These are phyloP conservation scores for Mycogona germanica DNA, from an alignment of 2,888 invertebrate genomes.

Conservation along the genomic window DNA sequence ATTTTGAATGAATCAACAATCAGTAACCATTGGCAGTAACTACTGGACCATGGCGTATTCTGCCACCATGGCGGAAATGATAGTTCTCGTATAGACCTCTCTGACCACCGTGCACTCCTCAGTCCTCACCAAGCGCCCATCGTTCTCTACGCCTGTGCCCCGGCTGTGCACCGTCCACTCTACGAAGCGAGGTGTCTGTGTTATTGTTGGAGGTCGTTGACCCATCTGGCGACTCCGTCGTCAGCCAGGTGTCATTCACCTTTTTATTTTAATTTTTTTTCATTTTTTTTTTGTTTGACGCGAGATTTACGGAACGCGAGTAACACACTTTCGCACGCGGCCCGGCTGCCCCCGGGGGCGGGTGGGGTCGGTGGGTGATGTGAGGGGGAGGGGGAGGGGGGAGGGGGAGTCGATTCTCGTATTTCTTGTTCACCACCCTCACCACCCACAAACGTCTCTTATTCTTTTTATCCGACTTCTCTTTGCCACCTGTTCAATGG, in stretches of 20 bases:
- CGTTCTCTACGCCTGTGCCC: background rate
- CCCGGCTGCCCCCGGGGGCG: no score
- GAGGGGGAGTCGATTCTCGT: background rate
- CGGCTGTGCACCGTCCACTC: background rate
- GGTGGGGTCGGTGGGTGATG: background rate
- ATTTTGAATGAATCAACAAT: no score
- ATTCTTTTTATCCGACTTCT: no score
- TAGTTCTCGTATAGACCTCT: background rate
- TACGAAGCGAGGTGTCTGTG: background rate
- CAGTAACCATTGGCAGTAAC: no score
- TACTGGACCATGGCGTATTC: no score
- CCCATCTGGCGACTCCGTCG: background rate
- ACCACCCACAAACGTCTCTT: no score
- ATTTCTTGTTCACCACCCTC: background rate
- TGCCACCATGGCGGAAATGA: background rate
- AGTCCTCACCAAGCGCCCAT: background rate
- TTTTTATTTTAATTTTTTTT: conserved; percentile 7
- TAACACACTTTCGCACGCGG: conserved; percentile 18
- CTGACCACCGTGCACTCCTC: background rate
- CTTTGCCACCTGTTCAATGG: no score
- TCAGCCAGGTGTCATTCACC: conserved; percentile 19
- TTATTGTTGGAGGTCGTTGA: conserved; percentile 19
- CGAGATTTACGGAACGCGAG: conserved; percentile 7
- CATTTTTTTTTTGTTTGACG: no score
- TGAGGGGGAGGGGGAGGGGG: background rate